phyloP scores from a whole-genome alignment of 2,888 invertebrate genomes.

The Phania funesta region DNA sequence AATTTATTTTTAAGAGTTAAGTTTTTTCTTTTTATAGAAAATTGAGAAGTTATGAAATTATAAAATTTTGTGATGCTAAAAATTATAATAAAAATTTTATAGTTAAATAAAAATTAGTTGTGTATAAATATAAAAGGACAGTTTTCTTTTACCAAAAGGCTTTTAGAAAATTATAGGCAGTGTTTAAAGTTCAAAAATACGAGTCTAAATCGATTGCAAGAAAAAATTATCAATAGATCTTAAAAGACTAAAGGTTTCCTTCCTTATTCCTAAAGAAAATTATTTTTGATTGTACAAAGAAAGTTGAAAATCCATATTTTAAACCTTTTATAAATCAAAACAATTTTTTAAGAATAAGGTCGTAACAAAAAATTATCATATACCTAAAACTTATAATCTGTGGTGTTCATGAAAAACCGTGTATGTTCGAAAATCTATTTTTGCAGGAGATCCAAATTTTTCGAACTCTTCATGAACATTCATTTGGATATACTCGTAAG shows the following conservation, averaged over 20 bases:
- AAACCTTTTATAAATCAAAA: too few relatives aligned
- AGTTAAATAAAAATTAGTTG: slow-evolving; percentile 43
- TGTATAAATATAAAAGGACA: slow-evolving; percentile 55
- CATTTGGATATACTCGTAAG: too few relatives aligned
- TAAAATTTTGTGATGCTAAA: slow-evolving; percentile 64
- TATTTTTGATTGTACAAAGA: too few relatives aligned
- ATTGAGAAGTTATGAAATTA: slow-evolving; percentile 58
- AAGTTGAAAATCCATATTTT: too few relatives aligned
- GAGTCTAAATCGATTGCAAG: slow-evolving; percentile 40
- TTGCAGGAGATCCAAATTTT: too few relatives aligned
- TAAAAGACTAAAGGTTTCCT: too few relatives aligned
- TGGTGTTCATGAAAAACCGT: too few relatives aligned
- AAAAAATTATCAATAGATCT: not conserved
- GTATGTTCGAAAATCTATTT: too few relatives aligned
- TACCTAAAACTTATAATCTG: too few relatives aligned
- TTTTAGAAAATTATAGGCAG: slow-evolving; percentile 48
- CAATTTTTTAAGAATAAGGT: too few relatives aligned
- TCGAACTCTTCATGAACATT: too few relatives aligned
- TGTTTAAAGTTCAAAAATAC: slow-evolving; percentile 52
- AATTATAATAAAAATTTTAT: slow-evolving; percentile 34
- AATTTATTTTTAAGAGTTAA: slow-evolving; percentile 4
- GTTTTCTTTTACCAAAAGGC: slow-evolving; percentile 53
- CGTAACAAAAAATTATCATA: not conserved
- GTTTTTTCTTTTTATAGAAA: slow-evolving; percentile 60
- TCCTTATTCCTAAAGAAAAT: too few relatives aligned